Base-by-base conservation (phyloP, 1,140 invertebrate genomes). In the Lethrus apterus region DNA sequence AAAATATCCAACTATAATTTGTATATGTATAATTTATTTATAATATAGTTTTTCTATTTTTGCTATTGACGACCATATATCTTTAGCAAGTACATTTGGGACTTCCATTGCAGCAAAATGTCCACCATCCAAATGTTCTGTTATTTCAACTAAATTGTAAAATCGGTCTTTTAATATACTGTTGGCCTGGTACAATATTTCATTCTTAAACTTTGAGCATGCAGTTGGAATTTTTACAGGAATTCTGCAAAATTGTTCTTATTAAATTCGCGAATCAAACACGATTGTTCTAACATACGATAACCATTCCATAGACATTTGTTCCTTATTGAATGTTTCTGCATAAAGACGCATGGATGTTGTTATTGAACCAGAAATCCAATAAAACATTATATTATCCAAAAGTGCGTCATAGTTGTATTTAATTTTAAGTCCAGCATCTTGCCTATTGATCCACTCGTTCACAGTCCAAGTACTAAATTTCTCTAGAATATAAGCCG, bases 321-420 rank as follows among this genome's bases (percentile, higher is more conserved):
- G 60, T 0, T 58, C 61, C 9, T 55, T 59, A 3, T 36, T 68
- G 40, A 80, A 75, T 0, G 57, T 67, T 63, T 92, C 88, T 1
- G 83, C 69, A 56, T 92, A 93, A 2, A 89, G 64, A 41, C 90
- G 72, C 55, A 80, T 70, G 0, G 86, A 85, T 1, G 86, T 83
- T 0, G 84, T 86, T 1, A 90, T 85, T 1, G 79, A 79, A 44
- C 79, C 79, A 0, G 81, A 80, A 0, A 81, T 57, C 83, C 89
- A 96, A 63, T 94, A 96, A 14, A 93, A 65, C 86, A 92, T 93
- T 0, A 95, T 60, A 60, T 93, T 92, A 53, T 93, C 92, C 3
- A 96, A 59, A 54, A 93, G 64, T 52, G 89, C 83, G 42, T 88
- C 84, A 31, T 83, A 64, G 0, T 71, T 74, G 54, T 69, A 85